These are phyloP conservation scores for Tipula vernalis DNA, from an alignment of 2,888 invertebrate species.

Conservation along the genomic window DNA sequence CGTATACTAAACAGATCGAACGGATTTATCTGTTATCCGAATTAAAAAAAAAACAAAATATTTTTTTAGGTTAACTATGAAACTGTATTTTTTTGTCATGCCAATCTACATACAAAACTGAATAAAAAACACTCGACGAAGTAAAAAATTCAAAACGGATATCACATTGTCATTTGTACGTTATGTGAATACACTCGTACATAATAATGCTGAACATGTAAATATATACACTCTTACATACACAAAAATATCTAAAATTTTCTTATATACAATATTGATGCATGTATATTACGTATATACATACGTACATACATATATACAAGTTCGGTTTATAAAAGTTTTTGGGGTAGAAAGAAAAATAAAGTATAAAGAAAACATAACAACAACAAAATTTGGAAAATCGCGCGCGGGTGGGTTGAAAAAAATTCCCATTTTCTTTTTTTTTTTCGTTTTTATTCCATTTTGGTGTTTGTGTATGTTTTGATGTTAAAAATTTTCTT, in stretches of 20 bases:
- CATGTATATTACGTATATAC: background rate
- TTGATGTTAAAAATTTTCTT: background rate
- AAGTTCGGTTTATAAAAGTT: background rate
- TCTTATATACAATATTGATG: background rate
- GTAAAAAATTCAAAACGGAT: background rate
- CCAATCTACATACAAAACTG: background rate
- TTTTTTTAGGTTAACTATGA: background rate
- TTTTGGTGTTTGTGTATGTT: constrained; percentile 5
- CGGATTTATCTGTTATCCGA: background rate
- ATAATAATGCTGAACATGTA: background rate
- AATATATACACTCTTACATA: background rate
- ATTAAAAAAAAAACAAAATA: background rate
- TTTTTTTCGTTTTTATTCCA: background rate
- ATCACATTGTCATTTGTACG: background rate
- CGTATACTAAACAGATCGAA: background rate
- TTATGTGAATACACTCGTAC: background rate
- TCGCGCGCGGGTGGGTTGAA: background rate
- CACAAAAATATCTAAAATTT: background rate
- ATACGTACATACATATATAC: background rate
- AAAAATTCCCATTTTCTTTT: background rate
- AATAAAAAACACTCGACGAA: background rate
- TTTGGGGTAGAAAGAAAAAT: background rate
- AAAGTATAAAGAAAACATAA: background rate
- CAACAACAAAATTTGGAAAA: background rate
- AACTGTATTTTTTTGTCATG: background rate